Base-by-base conservation (phyloP, 2,888 invertebrate genomes). In the Ypsolopha scabrella region DNA sequence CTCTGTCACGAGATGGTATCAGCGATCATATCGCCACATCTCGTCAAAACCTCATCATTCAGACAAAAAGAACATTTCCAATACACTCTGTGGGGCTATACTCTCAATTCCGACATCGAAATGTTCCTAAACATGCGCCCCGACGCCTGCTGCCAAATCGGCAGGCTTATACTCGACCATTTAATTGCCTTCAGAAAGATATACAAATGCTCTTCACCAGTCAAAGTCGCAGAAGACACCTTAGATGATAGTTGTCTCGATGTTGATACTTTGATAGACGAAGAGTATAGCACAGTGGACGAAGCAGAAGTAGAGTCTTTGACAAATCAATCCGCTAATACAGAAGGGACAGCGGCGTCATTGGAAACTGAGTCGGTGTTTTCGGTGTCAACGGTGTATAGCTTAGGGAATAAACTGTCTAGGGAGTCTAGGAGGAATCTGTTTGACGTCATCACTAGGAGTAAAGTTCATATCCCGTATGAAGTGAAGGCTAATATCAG, bases 1-100 rank as follows among this genome's bases (percentile, higher is more conserved):
- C 72, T 92, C 1, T 89, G 90, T 59, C 86, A 88, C 53, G 90
- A 91, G 75, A 87, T 92, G 64, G 87, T 90, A 34, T 80, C 80
- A 38, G 83, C 89, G 0, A 83, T 88, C 34, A 83, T 85, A 61
- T 87, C 87, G 0, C 86, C 87, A 1, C 87, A 87, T 52, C 63
- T 87, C 6, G 70, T 83, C 1, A 80, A 85, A 58, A 83, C 82
- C 1, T 83, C 87, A 0, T 78, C 83, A 4, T 87, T 87, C 64
- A 67, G 82, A 50, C 87, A 87, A 53, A 87, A 86, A 39, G 87
- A 87, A 53, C 87, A 87, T 56, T 87, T 87, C 54, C 83, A 83
- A 56, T 89, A 88, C 65, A 80, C 88, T 0, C 62, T 87, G 0
- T 89, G 89, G 89, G 89, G 89, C 1, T 89, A 88, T 64, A 76